A percentile compares a stretch with the other conserved stretches of the same genome.
These are phyloP conservation scores for Zosterops borbonicus DNA, from an alignment of 2,113 vertebrate species.

Conservation along the genomic window DNA sequence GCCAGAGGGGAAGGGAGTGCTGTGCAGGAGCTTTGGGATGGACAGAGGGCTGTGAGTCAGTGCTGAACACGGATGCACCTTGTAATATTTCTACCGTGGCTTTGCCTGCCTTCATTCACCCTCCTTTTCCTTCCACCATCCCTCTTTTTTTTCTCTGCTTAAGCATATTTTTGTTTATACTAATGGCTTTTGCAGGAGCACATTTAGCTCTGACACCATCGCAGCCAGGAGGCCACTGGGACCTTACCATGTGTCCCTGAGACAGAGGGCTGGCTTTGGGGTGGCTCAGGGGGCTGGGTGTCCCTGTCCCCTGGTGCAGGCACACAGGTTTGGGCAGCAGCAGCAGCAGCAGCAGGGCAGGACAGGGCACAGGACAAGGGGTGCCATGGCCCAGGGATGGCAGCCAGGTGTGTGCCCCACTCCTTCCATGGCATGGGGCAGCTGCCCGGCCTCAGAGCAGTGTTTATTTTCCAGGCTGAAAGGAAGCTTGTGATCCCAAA, in stretches of 20 bases:
- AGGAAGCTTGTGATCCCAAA: constrained; percentile 48
- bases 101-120: not conserved
- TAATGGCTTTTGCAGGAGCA: not conserved
- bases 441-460: constrained; percentile 12
- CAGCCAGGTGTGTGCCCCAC: not conserved
- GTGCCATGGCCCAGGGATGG: rapidly evolving
- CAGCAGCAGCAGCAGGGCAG: not conserved
- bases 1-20: not conserved
- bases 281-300: not conserved
- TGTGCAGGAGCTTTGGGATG: not conserved
- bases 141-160: not conserved
- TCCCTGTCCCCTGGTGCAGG: not conserved
- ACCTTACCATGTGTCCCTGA: rapidly evolving
- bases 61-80: not conserved
- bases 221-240: rapidly evolving
- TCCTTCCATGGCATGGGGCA: not conserved
- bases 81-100: not conserved
- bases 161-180: not conserved
- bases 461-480: constrained; percentile 66
- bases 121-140: not conserved
- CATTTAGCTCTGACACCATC: not conserved
- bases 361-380: not conserved
- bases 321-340: not conserved
- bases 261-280: not conserved
- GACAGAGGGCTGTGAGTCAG: not conserved